Evolutionary conservation across 2,888 invertebrate species (phyloP).

Genomic region (Gymnoscelis rufifasciata): DNA sequence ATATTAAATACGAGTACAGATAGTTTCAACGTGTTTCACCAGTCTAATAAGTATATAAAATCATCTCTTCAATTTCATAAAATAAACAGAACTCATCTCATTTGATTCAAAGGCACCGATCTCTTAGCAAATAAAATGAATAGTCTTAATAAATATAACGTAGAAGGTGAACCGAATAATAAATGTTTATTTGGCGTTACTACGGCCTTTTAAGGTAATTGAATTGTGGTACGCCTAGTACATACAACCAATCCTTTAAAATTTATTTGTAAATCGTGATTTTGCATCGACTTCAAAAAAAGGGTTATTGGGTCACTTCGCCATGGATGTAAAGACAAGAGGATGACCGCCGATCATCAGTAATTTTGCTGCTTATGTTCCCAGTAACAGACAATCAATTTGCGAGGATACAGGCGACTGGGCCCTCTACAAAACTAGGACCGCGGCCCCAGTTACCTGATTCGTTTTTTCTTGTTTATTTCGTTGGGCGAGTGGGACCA

Average conservation of each 20-base stretch:
- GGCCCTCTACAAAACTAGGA: too few species aligned
- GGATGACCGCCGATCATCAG: too few species aligned
- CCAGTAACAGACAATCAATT: too few species aligned
- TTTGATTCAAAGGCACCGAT: conserved; percentile 20
- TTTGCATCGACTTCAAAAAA: too few species aligned
- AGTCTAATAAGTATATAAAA: neutral
- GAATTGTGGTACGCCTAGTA: conserved; percentile 16
- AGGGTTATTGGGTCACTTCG: too few species aligned
- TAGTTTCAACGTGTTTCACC: neutral
- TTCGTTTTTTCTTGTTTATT: too few species aligned
- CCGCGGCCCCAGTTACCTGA: too few species aligned
- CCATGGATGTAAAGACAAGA: too few species aligned
- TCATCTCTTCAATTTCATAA: neutral
- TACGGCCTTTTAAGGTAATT: conserved; percentile 21
- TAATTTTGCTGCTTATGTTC: too few species aligned
- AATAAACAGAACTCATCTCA: conserved; percentile 8
- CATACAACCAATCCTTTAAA: neutral
- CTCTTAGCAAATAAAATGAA: neutral
- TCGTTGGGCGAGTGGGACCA: too few species aligned
- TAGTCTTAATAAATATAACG: neutral
- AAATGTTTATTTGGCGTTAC: conserved; percentile 24
- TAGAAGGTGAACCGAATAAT: neutral
- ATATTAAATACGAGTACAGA: too few species aligned
- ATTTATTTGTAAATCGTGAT: neutral
- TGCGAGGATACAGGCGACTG: too few species aligned